A percentile compares a stretch with the other conserved stretches of the same genome.
phyloP scores from a whole-genome alignment of 2,113 vertebrate genomes.

The Coturnix japonica region DNA sequence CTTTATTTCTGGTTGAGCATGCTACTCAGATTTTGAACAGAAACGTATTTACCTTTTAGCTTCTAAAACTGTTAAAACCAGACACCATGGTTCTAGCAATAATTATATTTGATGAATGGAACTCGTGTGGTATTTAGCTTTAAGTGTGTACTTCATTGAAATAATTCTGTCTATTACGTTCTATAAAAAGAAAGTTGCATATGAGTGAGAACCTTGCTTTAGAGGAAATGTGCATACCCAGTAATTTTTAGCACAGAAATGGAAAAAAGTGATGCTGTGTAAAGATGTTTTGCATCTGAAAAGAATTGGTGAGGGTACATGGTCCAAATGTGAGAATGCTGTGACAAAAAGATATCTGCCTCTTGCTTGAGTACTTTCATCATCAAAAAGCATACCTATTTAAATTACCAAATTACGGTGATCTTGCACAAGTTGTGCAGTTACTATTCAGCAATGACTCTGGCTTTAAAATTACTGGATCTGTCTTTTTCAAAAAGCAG shows the following conservation, averaged over 20 bases:
- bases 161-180: slow-evolving; percentile 59
- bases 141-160: slow-evolving; percentile 61
- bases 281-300: slow-evolving; percentile 51
- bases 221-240: slow-evolving; percentile 34
- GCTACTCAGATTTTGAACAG: slow-evolving; percentile 1
- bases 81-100: neutral
- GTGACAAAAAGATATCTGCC: slow-evolving; percentile 7
- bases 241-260: slow-evolving; percentile 38
- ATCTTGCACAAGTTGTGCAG: neutral
- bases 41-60: slow-evolving; percentile 26
- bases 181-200: slow-evolving; percentile 56
- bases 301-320: neutral
- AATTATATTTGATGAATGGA: slow-evolving; percentile 65
- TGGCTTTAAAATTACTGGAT: neutral
- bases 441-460: neutral
- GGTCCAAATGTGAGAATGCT: slow-evolving; percentile 12
- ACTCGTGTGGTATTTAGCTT: slow-evolving; percentile 54
- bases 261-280: slow-evolving; percentile 1
- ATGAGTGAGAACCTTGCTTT: slow-evolving; percentile 37
- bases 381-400: neutral
- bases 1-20: slow-evolving; percentile 18
- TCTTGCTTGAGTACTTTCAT: neutral
- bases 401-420: neutral
- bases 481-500: neutral
- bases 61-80: slow-evolving; percentile 54